phyloP scores from a whole-genome alignment of 1,140 invertebrate genomes.

The Lucilia cuprina region DNA sequence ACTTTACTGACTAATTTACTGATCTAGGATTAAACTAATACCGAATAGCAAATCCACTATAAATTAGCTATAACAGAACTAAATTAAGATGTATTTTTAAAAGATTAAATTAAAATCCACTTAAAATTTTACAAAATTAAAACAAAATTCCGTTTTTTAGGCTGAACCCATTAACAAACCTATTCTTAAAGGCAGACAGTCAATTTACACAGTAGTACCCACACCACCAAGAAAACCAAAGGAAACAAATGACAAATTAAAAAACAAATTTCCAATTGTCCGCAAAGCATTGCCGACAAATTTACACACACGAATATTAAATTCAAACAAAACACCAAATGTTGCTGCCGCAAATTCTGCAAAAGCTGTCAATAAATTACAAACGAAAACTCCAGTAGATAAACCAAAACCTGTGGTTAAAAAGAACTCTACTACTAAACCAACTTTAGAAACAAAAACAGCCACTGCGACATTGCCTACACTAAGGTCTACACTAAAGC shows the following conservation, averaged over 20 bases:
- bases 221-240: conserved; percentile 36
- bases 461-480: background rate
- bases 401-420: background rate
- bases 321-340: conserved; percentile 4
- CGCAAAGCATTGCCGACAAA: background rate
- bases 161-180: background rate
- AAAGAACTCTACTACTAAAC: background rate
- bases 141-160: background rate
- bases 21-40: too few relatives aligned
- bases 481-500: background rate
- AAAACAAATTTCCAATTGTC: background rate
- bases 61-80: too few relatives aligned
- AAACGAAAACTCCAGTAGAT: background rate
- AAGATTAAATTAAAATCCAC: too few relatives aligned
- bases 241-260: background rate
- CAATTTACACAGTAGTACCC: conserved; percentile 35
- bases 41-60: too few relatives aligned
- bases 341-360: too few relatives aligned
- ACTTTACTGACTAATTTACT: too few relatives aligned
- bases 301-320: background rate
- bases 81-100: too few relatives aligned
- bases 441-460: background rate
- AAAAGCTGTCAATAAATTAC: too few relatives aligned
- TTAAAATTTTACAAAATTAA: background rate
- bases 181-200: conserved; percentile 21